Evolutionary conservation across 1,140 invertebrate genomes (phyloP), one percentile per base, ranked within the genome.

Genomic region (Cardiocondyla obscurior): DNA sequence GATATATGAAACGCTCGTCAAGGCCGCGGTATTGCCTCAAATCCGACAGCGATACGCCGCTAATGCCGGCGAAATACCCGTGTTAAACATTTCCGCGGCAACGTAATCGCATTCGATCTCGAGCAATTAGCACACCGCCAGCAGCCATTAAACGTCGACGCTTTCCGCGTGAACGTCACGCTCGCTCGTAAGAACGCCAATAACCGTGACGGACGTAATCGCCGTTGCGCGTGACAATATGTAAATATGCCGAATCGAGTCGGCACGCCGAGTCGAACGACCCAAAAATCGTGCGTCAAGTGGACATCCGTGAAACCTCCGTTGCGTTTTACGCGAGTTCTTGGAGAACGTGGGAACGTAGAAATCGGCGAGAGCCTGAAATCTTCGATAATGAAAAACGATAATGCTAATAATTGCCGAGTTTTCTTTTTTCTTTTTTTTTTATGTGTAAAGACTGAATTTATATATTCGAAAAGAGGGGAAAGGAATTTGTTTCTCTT

Each of bases 81-180:
- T 46, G 65, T 82, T 53, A 60, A 51, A 82, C 46, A 67, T 85
- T 85, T 86, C 53, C 69, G 36, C 53, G 42, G 4, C 16, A 72
- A 22, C 22, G 62, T 77, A 88, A 84, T 85, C 73, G 53, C 53
- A 77, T 84, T 89, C 84, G 86, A 89, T 88, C 33, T 62, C 81
- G 69, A 70, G 82, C 83, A 88, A 90, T 90, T 89, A 90, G 53
- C 85, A 85, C 72, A 85, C 72, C 81, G 69, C 70, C 19, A 36
- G 46, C 76, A 58, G 69, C 60, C 74, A 88, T 88, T 83, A 89
- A 83, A 83, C 67, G 82, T 30, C 81, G 60, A 22, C 62, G 76
- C 72, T 73, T 73, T 62, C 46, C 65, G 58, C 44, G 46, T 62
- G 49, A 82, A 55, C 79, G 51, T 86, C 77, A 77, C 39, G 73